Conservation (phyloP, 2,797 vertebrate species). For the Acanthopagrus latus region DNA sequence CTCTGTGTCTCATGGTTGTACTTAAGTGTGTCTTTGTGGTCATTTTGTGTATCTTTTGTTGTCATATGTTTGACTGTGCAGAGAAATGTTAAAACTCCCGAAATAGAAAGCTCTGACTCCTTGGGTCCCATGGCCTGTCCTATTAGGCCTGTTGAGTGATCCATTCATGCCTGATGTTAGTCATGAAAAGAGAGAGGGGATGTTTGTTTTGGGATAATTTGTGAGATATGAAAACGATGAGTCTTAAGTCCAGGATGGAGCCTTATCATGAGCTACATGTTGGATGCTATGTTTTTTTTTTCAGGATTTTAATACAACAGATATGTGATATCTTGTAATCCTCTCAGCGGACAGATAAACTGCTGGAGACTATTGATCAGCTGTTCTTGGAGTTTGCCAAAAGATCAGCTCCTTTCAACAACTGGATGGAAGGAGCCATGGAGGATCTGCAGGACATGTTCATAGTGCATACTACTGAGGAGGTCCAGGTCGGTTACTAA, state of each 20-base stretch:
- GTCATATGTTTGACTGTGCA: too few species aligned
- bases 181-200: slow-evolving; percentile 46
- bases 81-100: too few species aligned
- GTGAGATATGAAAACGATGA: slow-evolving; percentile 23
- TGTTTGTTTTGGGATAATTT: slow-evolving; percentile 48
- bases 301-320: slow-evolving; percentile 21
- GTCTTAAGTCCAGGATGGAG: not conserved
- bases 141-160: too few species aligned
- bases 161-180: slow-evolving; percentile 9
- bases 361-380: slow-evolving; percentile 97
- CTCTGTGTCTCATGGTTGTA: too few species aligned
- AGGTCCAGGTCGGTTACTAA: slow-evolving; percentile 89
- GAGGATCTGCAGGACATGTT: slow-evolving; percentile 99
- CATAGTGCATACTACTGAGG: slow-evolving; percentile 95
- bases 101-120: too few species aligned
- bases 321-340: slow-evolving; percentile 27
- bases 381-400: slow-evolving; percentile 97
- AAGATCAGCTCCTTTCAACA: slow-evolving; percentile 97
- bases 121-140: too few species aligned
- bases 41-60: too few species aligned
- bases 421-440: slow-evolving; percentile 99
- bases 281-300: slow-evolving; percentile 9
- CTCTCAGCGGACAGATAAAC: slow-evolving; percentile 93
- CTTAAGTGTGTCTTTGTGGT: too few species aligned
- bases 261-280: not conserved